These are phyloP conservation scores for Borostomias antarcticus DNA, from an alignment of 2,797 vertebrate genomes.

Conservation along the genomic window DNA sequence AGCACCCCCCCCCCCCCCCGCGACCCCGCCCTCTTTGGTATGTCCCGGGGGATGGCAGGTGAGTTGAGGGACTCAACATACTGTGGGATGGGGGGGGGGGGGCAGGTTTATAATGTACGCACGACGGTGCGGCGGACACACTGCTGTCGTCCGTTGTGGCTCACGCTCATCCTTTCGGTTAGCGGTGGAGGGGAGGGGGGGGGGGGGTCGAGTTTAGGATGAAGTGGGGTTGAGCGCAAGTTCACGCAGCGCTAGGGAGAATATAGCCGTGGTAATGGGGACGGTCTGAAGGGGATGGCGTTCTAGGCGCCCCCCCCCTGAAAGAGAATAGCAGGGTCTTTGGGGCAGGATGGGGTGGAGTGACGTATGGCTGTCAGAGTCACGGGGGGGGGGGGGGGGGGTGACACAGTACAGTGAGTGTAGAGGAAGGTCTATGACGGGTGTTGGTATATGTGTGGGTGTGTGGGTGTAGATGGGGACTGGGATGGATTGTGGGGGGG, in stretches of 20 bases:
- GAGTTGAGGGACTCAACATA: conserved; percentile 45
- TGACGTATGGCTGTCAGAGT: neutral
- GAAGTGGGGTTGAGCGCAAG: conserved; percentile 41
- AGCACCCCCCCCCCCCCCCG: conserved; percentile 13
- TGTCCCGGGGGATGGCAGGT: conserved; percentile 50
- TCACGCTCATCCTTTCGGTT: no score
- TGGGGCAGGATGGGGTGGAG: no score
- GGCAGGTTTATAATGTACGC: neutral
- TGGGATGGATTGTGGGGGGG: neutral
- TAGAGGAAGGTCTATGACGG: neutral
- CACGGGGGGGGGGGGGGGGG: no score
- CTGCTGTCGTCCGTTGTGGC: no score
- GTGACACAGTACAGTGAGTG: neutral
- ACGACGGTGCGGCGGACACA: conserved; percentile 31
- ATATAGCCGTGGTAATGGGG: no score
- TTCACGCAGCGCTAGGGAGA: conserved; percentile 10
- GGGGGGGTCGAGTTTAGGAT: conserved; percentile 49
- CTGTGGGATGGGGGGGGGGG: conserved; percentile 45
- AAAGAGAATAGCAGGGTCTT: no score
- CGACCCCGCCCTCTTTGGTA: conserved; percentile 17
- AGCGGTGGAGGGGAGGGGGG: conserved; percentile 16
- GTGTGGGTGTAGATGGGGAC: neutral
- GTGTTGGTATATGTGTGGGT: conserved; percentile 5
- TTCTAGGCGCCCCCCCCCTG: no score
- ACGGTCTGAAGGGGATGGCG: no score